Evolutionary conservation across 2,888 invertebrate genomes (phyloP).

Genomic region (Chironomus riparius): DNA sequence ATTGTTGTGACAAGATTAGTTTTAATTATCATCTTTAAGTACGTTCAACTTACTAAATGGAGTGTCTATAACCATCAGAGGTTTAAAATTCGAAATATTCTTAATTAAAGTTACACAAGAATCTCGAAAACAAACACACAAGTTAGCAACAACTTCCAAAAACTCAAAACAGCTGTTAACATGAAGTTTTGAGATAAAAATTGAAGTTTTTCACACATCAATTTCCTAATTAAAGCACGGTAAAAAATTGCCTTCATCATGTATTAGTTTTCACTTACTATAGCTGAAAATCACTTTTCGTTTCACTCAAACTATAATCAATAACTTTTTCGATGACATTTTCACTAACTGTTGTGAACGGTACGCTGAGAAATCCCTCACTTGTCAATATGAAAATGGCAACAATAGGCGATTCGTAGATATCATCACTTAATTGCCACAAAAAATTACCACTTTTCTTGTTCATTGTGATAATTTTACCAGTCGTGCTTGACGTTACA

Average conservation of each 20-base stretch:
- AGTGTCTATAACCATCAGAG: too few relatives aligned
- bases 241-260: background rate
- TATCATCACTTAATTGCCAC: conserved; percentile 71
- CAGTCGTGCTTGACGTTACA: conserved; percentile 83
- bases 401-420: conserved; percentile 70
- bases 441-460: conserved; percentile 68
- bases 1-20: too few relatives aligned
- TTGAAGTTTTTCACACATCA: background rate
- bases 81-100: too few relatives aligned
- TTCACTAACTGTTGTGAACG: conserved; percentile 78
- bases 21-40: too few relatives aligned
- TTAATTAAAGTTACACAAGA: too few relatives aligned
- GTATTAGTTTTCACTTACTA: conserved; percentile 43
- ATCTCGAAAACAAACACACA: too few relatives aligned
- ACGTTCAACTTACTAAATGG: too few relatives aligned
- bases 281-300: conserved; percentile 52
- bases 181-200: conserved; percentile 28
- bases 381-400: conserved; percentile 72
- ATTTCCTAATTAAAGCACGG: background rate
- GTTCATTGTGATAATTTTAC: conserved; percentile 76
- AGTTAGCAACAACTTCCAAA: too few relatives aligned
- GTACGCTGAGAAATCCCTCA: conserved; percentile 70
- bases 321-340: conserved; percentile 66
- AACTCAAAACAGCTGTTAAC: too few relatives aligned
- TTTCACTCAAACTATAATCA: conserved; percentile 52